These are phyloP conservation scores for Potamilus streckersoni DNA, from an alignment of 1,140 invertebrate genomes.

Conservation along the genomic window DNA sequence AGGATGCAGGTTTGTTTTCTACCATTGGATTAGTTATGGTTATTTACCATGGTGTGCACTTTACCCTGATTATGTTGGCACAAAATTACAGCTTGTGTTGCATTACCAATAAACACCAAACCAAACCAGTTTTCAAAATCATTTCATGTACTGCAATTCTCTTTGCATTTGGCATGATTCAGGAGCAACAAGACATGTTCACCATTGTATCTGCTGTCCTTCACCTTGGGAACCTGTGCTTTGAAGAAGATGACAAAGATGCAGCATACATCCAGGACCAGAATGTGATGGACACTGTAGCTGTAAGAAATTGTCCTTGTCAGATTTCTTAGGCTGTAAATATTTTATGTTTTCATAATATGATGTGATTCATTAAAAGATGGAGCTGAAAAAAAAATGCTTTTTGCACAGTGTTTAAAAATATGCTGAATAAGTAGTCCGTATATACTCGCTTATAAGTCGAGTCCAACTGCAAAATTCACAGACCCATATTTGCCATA, in stretches of 20 bases:
- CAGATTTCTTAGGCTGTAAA: too few relatives aligned
- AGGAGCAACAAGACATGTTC: conserved; percentile 65
- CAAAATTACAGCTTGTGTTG: not conserved
- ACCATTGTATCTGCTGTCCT: conserved; percentile 59
- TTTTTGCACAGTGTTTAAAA: too few relatives aligned
- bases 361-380: too few relatives aligned
- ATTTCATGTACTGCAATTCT: conserved; percentile 8
- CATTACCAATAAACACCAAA: not conserved
- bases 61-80: not conserved
- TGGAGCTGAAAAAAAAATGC: too few relatives aligned
- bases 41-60: not conserved
- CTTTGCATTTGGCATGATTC: not conserved
- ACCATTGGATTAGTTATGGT: too few relatives aligned
- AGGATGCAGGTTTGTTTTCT: too few relatives aligned
- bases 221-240: conserved; percentile 61
- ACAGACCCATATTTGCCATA: too few relatives aligned
- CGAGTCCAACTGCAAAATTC: too few relatives aligned
- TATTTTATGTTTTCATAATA: too few relatives aligned
- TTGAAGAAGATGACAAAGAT: conserved; percentile 57
- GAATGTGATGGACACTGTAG: conserved; percentile 22
- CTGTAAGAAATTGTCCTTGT: conserved; percentile 25
- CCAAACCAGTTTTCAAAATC: not conserved
- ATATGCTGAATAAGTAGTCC: too few relatives aligned
- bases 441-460: too few relatives aligned
- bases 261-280: conserved; percentile 43